Evolutionary conservation across 2,797 vertebrate species (phyloP), one percentile per base, ranked within the genome.

Genomic region (Pseudochaenichthys georgianus): DNA sequence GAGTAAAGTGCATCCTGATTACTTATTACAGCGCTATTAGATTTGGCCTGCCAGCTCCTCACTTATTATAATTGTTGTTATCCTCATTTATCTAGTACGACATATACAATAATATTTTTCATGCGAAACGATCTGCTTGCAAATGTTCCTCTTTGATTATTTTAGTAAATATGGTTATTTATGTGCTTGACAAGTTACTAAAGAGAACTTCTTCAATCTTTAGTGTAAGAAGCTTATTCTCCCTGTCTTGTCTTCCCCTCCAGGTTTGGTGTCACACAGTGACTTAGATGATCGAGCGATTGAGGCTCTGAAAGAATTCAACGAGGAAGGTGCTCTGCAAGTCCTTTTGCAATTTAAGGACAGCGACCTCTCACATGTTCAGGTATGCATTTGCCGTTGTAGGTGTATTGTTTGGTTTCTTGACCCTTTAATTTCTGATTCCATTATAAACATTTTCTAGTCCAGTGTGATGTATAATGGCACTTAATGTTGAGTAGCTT

Each of bases 341-440:
- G 98, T 99, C 83, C 97, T 99, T 90, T 96, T 98, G 51, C 98
- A 99, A 93, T 99, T 99, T 94, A 99, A 99, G 95, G 98, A 99
- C 95, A 99, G 98, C 87, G 98, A 99, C 96, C 97, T 99, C 90
- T 99, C 98, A 93, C 98, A 99, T 94, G 98, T 99, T 95, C 98
- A 99, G 95, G 98, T 99, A 95, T 95, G 87, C 13, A 3, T 31
- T 1, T 45, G 11, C 0, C 28, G n/a, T 13, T n/a, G 3, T 13
- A 57, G 13, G 5, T 51, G 15, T 50, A 42, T 38, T 78, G n/a
- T 67, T 45, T 4, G n/a, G 15, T 45, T 58, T 13, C 19, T 13
- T 55, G 2, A 21, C 9, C 2, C 11, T 58, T 54, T 52, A 0
- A 34, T 48, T 68, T 69, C 28, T 55, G 13, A 41, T 52, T 15